These are phyloP conservation scores for Amphilophus citrinellus DNA, from an alignment of 2,113 vertebrate species.

Conservation along the genomic window DNA sequence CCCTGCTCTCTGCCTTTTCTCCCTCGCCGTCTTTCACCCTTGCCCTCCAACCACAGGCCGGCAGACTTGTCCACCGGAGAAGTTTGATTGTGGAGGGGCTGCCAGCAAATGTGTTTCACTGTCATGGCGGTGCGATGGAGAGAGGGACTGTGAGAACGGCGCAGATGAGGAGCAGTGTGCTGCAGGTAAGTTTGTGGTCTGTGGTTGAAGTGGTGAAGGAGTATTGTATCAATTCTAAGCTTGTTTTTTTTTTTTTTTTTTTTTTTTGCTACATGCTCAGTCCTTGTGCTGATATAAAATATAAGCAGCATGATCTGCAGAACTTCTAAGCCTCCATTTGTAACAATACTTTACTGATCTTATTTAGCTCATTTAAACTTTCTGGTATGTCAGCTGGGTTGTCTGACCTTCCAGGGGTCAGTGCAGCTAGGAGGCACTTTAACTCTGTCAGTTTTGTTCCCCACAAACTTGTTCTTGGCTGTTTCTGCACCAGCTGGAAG, in stretches of 20 bases:
- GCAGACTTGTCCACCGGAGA: conserved; percentile 91
- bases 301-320: too few relatives aligned
- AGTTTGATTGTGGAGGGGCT: conserved; percentile 92
- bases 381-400: too few relatives aligned
- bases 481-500: not conserved
- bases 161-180: conserved; percentile 91
- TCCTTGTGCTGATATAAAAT: too few relatives aligned
- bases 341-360: too few relatives aligned
- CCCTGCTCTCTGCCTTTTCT: not conserved
- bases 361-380: too few relatives aligned
- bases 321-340: too few relatives aligned
- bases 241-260: too few relatives aligned
- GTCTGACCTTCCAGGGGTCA: not conserved
- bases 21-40: not conserved
- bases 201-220: not conserved
- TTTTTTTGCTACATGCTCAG: too few relatives aligned
- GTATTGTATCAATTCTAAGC: not conserved
- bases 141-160: conserved; percentile 94
- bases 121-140: conserved; percentile 95
- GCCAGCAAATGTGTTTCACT: conserved; percentile 92
- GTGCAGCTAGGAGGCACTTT: conserved; percentile 10
- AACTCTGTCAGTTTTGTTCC: not conserved
- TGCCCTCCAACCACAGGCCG: conserved; percentile 80
- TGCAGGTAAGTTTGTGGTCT: conserved; percentile 83
- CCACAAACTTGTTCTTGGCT: not conserved